Base-by-base conservation (phyloP, 2,113 vertebrate genomes). In the Suncus etruscus region DNA sequence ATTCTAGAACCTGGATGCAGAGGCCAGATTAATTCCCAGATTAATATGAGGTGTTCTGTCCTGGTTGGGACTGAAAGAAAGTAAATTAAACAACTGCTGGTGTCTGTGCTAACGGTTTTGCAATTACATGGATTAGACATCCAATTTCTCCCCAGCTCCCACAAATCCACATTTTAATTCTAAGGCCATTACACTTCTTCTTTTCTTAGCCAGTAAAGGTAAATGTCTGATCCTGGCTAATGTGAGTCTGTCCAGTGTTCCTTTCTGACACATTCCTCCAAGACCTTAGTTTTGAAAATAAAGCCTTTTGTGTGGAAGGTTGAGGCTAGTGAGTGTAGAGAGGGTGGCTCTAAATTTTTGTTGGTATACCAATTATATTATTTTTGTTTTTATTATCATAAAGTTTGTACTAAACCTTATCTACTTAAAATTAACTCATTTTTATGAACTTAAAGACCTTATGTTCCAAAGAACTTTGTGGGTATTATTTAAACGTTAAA, bases 171-270 rank as follows among this genome's bases (percentile, higher is more conserved):
- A 9, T 76, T 86, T 83, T 15, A 72, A 58, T 82, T 68, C 47
- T 45, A 54, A 45, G 3, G 68, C 3, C 12, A 24, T 73, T 48
- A 24, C 39, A 83, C 25, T 31, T 22, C n/a, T 65, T 65, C 14
- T 29, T 50, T 10, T 70, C 29, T 63, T 73, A 0, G 1, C 15
- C 47, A 89, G 74, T 61, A 58, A 58, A 2, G 12, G 10, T 11
- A 70, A 80, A 70, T 29, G 25, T 22, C 39, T 0, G 3, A 20
- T 0, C 9, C 22, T 2, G 12, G 48, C 29, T 27, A 8, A 0
- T 8, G 0, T 12, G 31, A 18, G 48, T 63, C 51, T 66, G 65
- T 32, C 31, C 58, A 79, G 58, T 0, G 3, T 11, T 83, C 47
- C 45, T 90, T 81, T 85, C 39, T 12, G 1, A n/a, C 50, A n/a